A percentile compares a stretch with the other conserved stretches of the same genome.
These are phyloP conservation scores for Argya squamiceps DNA, from an alignment of 2,797 vertebrate genomes.

Conservation along the genomic window DNA sequence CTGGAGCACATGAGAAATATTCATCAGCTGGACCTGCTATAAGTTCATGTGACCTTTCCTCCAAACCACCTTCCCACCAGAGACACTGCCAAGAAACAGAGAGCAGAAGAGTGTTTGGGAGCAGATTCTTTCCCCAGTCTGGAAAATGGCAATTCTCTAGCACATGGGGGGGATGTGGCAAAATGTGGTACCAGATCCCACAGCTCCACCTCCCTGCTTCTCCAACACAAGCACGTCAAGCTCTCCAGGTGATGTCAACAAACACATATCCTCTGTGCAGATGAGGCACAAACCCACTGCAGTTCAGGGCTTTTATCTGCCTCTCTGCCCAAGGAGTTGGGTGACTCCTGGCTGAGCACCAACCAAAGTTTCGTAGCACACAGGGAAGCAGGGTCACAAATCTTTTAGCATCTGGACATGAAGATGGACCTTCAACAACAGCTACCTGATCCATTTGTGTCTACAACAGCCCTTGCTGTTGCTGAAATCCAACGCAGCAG, in stretches of 20 bases:
- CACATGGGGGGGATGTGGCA: not conserved
- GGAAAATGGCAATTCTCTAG: not conserved
- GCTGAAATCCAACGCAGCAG: not conserved
- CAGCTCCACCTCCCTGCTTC: not conserved
- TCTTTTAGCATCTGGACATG: not conserved
- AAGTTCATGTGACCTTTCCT: not conserved
- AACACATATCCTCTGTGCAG: fast-evolving
- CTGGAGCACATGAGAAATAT: not conserved
- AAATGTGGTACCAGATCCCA: not conserved
- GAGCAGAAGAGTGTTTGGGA: not conserved
- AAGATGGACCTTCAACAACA: not conserved
- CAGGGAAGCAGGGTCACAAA: fast-evolving
- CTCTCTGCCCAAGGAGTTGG: not conserved
- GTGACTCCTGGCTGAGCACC: not conserved
- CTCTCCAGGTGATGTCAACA: not conserved
- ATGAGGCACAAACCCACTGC: not conserved
- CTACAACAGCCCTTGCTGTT: not conserved
- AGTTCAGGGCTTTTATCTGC: not conserved
- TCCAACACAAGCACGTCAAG: not conserved
- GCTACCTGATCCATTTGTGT: not conserved
- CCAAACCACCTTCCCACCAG: not conserved
- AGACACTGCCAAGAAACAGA: not conserved
- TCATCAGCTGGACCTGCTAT: not conserved
- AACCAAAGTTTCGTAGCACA: not conserved
- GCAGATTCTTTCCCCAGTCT: not conserved